phyloP scores from a whole-genome alignment of 2,113 vertebrate genomes.

The Nothoprocta perdicaria region DNA sequence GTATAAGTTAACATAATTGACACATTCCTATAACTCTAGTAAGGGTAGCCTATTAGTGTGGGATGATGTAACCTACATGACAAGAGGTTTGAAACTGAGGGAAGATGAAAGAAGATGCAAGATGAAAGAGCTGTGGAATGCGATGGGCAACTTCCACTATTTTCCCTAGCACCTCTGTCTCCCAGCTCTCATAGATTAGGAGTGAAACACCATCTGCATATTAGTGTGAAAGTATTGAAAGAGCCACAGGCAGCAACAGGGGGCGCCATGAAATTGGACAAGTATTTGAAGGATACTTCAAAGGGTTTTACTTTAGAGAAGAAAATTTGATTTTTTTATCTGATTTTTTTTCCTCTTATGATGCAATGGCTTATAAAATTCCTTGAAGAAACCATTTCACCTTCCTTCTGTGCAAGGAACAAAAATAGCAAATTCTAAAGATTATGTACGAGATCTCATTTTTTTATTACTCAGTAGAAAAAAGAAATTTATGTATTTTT shows the following conservation, averaged over 20 bases:
- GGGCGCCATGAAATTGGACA: constrained; percentile 26
- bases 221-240: constrained; percentile 1
- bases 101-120: constrained; percentile 48
- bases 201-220: background rate
- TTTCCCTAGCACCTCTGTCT: background rate
- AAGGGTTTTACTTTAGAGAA: constrained; percentile 11
- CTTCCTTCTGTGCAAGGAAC: background rate
- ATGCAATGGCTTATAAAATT: background rate
- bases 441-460: background rate
- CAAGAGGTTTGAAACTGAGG: constrained; percentile 26
- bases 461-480: background rate
- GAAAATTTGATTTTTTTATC: background rate
- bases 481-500: background rate
- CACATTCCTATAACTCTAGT: constrained; percentile 26
- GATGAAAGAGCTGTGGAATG: constrained; percentile 24
- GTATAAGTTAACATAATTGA: constrained; percentile 12
- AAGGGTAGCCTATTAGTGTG: constrained; percentile 28
- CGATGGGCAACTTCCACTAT: constrained; percentile 10
- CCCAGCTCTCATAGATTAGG: constrained; percentile 7
- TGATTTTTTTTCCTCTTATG: background rate
- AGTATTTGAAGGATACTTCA: constrained; percentile 31
- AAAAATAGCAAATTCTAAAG: background rate
- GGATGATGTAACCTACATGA: constrained; percentile 21
- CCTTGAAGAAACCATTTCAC: background rate
- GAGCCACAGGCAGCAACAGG: constrained; percentile 10